A percentile compares a stretch with the other conserved stretches of the same genome.
Conservation (phyloP, 2,797 vertebrate genomes). For the Cyprinella venusta region DNA sequence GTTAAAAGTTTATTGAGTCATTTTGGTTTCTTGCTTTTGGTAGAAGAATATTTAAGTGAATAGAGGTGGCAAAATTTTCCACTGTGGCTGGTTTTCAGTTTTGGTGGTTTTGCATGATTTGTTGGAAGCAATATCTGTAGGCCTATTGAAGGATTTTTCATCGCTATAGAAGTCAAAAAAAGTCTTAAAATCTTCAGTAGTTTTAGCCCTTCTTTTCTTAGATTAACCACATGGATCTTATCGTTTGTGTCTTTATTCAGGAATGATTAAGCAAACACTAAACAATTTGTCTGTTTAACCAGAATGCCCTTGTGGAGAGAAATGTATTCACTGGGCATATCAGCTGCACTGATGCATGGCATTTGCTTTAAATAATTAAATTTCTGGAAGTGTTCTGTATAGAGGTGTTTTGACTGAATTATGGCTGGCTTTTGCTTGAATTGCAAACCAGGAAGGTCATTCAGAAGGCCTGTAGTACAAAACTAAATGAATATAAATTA, state of each 20-base stretch:
- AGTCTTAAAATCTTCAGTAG: not conserved
- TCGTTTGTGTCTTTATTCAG: not conserved
- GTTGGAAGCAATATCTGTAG: constrained; percentile 3
- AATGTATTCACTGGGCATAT: constrained; percentile 18
- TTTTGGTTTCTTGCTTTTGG: constrained; percentile 44
- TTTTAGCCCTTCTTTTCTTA: constrained; percentile 6
- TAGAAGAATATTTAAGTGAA: constrained; percentile 11
- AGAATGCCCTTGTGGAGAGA: constrained; percentile 15
- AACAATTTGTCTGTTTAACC: constrained; percentile 4
- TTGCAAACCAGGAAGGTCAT: constrained; percentile 10
- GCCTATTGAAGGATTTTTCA: not conserved
- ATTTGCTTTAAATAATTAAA: constrained; percentile 41
- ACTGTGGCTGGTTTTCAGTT: constrained; percentile 29
- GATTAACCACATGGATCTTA: not conserved
- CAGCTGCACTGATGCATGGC: constrained; percentile 13
- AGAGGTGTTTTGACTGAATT: constrained; percentile 27
- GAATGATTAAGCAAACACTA: constrained; percentile 1
- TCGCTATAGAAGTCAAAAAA: not conserved
- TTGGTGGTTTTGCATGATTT: constrained; percentile 14
- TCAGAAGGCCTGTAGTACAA: not conserved
- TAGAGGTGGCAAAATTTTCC: constrained; percentile 40
- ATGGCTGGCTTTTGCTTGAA: constrained; percentile 26
- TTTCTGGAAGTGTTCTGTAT: constrained; percentile 23
- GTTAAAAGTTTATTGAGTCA: constrained; percentile 43
- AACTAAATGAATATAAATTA: constrained; percentile 8